Evolutionary conservation across 2,113 vertebrate genomes (phyloP).

Genomic region (Gasterosteus aculeatus): DNA sequence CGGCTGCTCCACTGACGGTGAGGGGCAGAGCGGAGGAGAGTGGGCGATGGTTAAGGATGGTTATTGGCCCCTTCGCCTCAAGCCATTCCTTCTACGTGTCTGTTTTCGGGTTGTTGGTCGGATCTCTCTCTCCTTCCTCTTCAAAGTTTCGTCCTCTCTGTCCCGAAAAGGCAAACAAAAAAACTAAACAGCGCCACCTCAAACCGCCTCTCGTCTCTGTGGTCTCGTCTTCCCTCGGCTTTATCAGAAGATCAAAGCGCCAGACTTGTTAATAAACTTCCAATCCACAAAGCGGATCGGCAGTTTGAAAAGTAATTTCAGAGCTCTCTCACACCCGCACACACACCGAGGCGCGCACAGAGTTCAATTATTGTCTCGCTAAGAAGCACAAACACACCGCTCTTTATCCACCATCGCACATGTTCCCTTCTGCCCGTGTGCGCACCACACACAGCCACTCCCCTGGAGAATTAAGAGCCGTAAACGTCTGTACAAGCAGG

Average conservation of each 20-base stretch:
- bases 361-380: slow-evolving; percentile 30
- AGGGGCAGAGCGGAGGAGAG: slow-evolving; percentile 64
- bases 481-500: slow-evolving; percentile 67
- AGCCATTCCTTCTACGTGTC: slow-evolving; percentile 22
- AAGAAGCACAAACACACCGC: slow-evolving; percentile 15
- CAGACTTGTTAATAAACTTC: slow-evolving; percentile 69
- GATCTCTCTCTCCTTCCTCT: neutral
- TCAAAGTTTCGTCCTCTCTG: slow-evolving; percentile 28
- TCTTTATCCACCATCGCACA: slow-evolving; percentile 27
- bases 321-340: slow-evolving; percentile 9
- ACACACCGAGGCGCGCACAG: neutral
- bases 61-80: slow-evolving; percentile 36
- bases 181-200: slow-evolving; percentile 20
- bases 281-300: slow-evolving; percentile 64
- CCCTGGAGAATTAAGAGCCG: slow-evolving; percentile 41
- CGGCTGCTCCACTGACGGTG: slow-evolving; percentile 94
- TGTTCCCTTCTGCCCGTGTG: slow-evolving; percentile 6
- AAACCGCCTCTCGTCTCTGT: slow-evolving; percentile 26
- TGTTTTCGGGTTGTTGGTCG: slow-evolving; percentile 31
- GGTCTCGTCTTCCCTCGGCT: slow-evolving; percentile 12
- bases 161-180: neutral
- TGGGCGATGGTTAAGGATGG: slow-evolving; percentile 32
- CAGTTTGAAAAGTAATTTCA: slow-evolving; percentile 36
- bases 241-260: slow-evolving; percentile 54
- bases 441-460: slow-evolving; percentile 35